These are phyloP conservation scores for Eupsilia transversa DNA, from an alignment of 2,888 invertebrate species.

Conservation along the genomic window DNA sequence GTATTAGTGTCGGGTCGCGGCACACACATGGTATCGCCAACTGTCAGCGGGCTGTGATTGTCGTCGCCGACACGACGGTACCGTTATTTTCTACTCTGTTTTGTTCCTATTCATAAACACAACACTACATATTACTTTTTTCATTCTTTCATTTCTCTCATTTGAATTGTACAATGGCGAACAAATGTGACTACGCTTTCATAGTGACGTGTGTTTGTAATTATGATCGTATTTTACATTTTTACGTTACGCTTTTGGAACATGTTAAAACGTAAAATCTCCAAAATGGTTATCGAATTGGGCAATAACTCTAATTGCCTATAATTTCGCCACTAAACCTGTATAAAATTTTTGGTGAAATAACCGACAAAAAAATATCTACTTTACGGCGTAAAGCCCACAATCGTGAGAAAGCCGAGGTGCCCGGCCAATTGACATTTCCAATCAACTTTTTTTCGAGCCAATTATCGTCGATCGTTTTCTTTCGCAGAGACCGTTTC, in stretches of 20 bases:
- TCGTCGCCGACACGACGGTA: conserved; percentile 63
- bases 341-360: conserved; percentile 18
- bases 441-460: conserved; percentile 77
- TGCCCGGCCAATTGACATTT: conserved; percentile 71
- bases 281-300: conserved; percentile 1
- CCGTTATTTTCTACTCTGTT: conserved; percentile 55
- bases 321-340: background rate
- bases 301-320: conserved; percentile 16
- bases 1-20: conserved; percentile 81
- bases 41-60: conserved; percentile 72
- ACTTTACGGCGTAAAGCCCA: conserved; percentile 50
- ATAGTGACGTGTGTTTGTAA: conserved; percentile 6
- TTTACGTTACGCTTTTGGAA: background rate
- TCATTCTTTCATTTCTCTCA: conserved; percentile 49
- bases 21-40: conserved; percentile 72
- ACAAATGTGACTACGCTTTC: conserved; percentile 21
- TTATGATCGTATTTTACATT: conserved; percentile 1
- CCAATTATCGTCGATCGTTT: conserved; percentile 81
- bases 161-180: conserved; percentile 48
- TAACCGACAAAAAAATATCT: conserved; percentile 49
- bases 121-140: conserved; percentile 57
- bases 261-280: background rate
- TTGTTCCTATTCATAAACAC: conserved; percentile 56
- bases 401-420: conserved; percentile 60
- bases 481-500: conserved; percentile 67